These are phyloP conservation scores for Miltochrista miniata DNA, from an alignment of 2,888 invertebrate genomes.

Conservation along the genomic window DNA sequence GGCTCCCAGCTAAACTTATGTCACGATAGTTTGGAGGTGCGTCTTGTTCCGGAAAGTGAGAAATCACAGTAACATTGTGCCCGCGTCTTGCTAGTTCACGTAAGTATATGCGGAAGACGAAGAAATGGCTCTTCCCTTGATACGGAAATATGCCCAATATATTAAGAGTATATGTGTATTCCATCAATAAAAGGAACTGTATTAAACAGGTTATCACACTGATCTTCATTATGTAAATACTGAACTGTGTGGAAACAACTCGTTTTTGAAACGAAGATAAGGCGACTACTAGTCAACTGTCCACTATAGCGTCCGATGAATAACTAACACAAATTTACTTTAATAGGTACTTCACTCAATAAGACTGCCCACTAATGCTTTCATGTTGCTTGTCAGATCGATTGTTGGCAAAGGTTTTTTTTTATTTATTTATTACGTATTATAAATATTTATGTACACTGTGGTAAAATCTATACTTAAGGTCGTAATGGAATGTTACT, in stretches of 20 bases:
- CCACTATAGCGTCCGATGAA: background rate
- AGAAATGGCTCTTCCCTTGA: constrained; percentile 88
- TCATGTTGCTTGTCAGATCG: background rate
- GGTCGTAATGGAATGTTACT: too few relatives aligned
- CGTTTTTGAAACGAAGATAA: background rate
- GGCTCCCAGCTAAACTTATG: constrained; percentile 71
- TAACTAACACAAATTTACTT: background rate
- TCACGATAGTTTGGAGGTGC: constrained; percentile 83
- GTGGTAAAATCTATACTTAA: too few relatives aligned
- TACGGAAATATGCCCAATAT: constrained; percentile 87
- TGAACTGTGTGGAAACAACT: constrained; percentile 7
- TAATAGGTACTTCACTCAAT: too few relatives aligned
- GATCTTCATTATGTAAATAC: constrained; percentile 40
- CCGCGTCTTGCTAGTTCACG: constrained; percentile 84
- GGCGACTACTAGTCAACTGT: background rate
- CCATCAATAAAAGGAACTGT: constrained; percentile 33
- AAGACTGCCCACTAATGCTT: background rate
- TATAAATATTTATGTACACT: too few relatives aligned
- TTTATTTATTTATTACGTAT: too few relatives aligned
- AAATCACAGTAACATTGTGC: constrained; percentile 87
- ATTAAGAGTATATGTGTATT: constrained; percentile 51
- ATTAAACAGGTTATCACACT: constrained; percentile 28
- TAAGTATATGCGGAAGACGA: constrained; percentile 84
- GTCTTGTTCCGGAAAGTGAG: constrained; percentile 83
- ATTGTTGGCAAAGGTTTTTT: too few relatives aligned